phyloP scores from a whole-genome alignment of 2,113 vertebrate genomes.

The Pseudorectes ferrugineus region DNA sequence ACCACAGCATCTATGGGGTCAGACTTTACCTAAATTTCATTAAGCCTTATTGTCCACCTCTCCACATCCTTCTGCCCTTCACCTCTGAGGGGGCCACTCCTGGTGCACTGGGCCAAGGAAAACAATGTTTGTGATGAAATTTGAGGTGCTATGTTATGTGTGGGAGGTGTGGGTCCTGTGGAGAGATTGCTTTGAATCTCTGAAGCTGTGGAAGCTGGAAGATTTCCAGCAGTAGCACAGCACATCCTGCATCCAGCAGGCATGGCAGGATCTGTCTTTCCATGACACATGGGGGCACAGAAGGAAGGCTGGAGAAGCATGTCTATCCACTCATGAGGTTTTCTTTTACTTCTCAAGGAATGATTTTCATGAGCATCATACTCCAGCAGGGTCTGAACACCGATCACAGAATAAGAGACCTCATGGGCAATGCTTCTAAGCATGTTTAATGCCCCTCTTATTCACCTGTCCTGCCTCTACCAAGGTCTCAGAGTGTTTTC shows the following conservation, averaged over 20 bases:
- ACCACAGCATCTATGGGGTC: not conserved
- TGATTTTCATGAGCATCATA: not conserved
- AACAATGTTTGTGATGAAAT: not conserved
- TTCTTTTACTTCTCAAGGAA: not conserved
- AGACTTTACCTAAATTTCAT: not conserved
- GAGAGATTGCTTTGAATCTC: not conserved
- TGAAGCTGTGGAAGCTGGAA: not conserved
- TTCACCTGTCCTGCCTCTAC: not conserved
- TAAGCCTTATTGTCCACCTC: not conserved
- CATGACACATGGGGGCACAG: not conserved
- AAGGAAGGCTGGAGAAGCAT: not conserved
- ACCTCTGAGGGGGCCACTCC: not conserved
- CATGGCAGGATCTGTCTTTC: not conserved
- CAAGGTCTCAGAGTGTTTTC: not conserved
- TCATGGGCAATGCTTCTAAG: not conserved
- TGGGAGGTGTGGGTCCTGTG: not conserved
- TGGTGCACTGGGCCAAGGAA: not conserved
- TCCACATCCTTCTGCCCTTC: not conserved
- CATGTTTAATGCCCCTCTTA: not conserved
- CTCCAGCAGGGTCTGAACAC: not conserved
- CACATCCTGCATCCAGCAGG: not conserved
- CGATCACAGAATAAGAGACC: not conserved
- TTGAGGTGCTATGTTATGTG: accelerated
- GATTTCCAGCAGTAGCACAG: not conserved
- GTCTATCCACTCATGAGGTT: accelerated